Evolutionary conservation across 2,888 invertebrate species (phyloP).

Genomic region (Noctua fimbriata): DNA sequence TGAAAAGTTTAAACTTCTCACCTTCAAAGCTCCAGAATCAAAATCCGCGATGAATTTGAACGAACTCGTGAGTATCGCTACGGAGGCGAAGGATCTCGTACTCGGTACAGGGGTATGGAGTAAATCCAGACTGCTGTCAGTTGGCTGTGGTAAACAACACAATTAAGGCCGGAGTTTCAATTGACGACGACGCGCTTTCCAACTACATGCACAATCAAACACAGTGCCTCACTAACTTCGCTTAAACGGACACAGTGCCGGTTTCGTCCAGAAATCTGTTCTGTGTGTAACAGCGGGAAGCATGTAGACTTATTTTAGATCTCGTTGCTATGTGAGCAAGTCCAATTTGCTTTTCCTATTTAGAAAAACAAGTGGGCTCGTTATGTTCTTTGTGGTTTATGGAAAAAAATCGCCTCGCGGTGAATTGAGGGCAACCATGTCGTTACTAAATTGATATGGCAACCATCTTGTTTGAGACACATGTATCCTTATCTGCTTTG

Average conservation of each 20-base stretch:
- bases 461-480: constrained; percentile 47
- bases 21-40: not conserved
- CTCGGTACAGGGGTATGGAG: constrained; percentile 65
- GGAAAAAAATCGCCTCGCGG: constrained; percentile 51
- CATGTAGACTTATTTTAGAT: constrained; percentile 65
- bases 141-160: constrained; percentile 80
- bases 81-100: constrained; percentile 47
- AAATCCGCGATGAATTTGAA: constrained; percentile 38
- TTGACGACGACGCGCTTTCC: constrained; percentile 71
- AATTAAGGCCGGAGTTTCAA: constrained; percentile 79
- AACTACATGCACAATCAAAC: constrained; percentile 52
- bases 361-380: constrained; percentile 68
- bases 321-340: constrained; percentile 68
- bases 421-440: constrained; percentile 45
- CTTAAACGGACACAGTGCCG: constrained; percentile 54
- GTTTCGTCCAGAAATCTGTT: constrained; percentile 23
- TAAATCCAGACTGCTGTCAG: constrained; percentile 79
- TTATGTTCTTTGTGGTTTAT: constrained; percentile 59
- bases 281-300: constrained; percentile 27
- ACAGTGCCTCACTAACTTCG: constrained; percentile 34
- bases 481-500: constrained; percentile 40
- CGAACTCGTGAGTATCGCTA: not conserved
- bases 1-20: constrained; percentile 1
- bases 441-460: constrained; percentile 46
- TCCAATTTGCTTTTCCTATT: constrained; percentile 69